These are phyloP conservation scores for Miniopterus natalensis DNA, from an alignment of 2,113 vertebrate species.

Conservation along the genomic window DNA sequence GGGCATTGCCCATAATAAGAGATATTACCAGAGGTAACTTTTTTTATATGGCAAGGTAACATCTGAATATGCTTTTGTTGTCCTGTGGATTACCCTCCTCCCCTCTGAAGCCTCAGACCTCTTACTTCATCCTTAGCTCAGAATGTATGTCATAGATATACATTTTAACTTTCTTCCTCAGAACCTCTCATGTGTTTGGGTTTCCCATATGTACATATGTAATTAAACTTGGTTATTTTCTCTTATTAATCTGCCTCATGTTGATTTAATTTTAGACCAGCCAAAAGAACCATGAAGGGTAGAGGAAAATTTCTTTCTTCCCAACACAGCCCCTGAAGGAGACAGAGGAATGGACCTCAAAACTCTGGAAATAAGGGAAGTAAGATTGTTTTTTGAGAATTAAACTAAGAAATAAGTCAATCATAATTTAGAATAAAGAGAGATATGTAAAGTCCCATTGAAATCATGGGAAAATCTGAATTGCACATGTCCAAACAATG, in stretches of 20 bases:
- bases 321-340: not conserved
- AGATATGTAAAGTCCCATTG: not conserved
- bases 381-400: not conserved
- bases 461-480: not conserved
- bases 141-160: not conserved
- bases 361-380: not conserved
- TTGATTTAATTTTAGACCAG: not conserved
- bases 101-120: not conserved
- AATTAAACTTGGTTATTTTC: not conserved
- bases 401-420: not conserved
- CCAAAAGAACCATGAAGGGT: not conserved
- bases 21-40: not conserved
- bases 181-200: not conserved
- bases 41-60: not conserved
- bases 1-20: not conserved
- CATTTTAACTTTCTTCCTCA: not conserved
- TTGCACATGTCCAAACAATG: not conserved
- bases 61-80: not conserved
- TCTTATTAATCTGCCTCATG: not conserved
- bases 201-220: not conserved
- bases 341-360: not conserved
- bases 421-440: not conserved
- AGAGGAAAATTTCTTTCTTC: not conserved
- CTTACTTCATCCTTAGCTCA: not conserved
- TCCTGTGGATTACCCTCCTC: not conserved